Evolutionary conservation across 1,140 invertebrate genomes (phyloP), one percentile per base, ranked within the genome.

Genomic region (Camponotus pennsylvanicus): DNA sequence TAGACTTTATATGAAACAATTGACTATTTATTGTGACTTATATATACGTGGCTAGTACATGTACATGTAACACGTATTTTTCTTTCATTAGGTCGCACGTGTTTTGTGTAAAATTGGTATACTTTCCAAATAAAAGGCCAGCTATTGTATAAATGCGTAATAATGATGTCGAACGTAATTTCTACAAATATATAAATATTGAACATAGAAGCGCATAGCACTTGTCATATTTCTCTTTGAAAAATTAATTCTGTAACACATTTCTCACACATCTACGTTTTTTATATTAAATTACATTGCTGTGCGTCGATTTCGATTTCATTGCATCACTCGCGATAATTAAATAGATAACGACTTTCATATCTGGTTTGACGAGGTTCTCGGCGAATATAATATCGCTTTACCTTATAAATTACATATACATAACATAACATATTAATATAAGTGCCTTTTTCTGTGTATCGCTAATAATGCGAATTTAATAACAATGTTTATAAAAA

Each of bases 21-120:
- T 94, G 94, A 94, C 94, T 94, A 94, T 93, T 94, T 93, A 94
- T 93, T 93, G 91, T 93, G 89, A 92, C 89, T 93, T 93, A 93
- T 84, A 91, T 92, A 93, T 93, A 94, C 91, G 92, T 91, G 92
- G 90, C 92, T 94, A 94, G 88, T 94, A 94, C 93, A 94, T 93
- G 90, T 93, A 94, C 93, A 94, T 93, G 89, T 93, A 94, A 94
- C 93, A 94, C 92, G 89, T 93, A 93, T 86, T 88, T 88, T 87
- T 89, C 63, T 71, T 85, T 83, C 89, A 64, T 52, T 90, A 87
- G 86, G 86, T 86, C 86, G 87, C 76, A 88, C 64, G 88, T 91
- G 83, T 86, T 55, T 87, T 89, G 87, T 90, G 87, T 86, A 91
- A 91, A 90, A 89, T 70, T 85, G 75, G 63, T 90, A 88, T 84